Percentiles rank a stretch among this genome's conserved stretches.
Conservation (phyloP, 2,888 invertebrate genomes). For the Meta bourneti region DNA sequence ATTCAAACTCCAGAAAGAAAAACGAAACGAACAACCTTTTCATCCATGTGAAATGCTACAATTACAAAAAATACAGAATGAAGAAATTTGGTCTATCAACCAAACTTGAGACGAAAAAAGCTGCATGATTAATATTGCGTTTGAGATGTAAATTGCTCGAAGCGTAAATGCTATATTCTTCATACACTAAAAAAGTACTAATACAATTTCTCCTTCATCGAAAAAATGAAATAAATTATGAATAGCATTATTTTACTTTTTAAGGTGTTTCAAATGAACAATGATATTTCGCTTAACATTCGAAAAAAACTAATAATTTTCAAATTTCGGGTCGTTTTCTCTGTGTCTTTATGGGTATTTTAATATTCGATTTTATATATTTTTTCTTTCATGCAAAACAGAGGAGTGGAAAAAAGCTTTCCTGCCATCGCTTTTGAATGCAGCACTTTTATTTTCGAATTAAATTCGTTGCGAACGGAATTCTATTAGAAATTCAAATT, state of each 20-base stretch:
- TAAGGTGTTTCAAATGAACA: slow-evolving; percentile 1
- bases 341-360: background rate
- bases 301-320: slow-evolving; percentile 12
- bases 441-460: slow-evolving; percentile 57
- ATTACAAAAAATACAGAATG: too few species aligned
- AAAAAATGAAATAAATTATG: slow-evolving; percentile 26
- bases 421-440: slow-evolving; percentile 20
- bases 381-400: background rate
- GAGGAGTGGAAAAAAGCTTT: background rate
- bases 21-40: background rate
- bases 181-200: background rate
- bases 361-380: slow-evolving; percentile 13
- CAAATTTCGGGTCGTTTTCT: slow-evolving; percentile 13
- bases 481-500: slow-evolving; percentile 60
- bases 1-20: background rate
- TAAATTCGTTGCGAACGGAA: slow-evolving; percentile 26
- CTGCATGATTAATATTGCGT: slow-evolving; percentile 17
- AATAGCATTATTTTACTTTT: slow-evolving; percentile 3
- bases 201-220: background rate
- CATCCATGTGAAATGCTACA: too few species aligned
- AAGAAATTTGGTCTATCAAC: background rate
- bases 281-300: slow-evolving; percentile 14
- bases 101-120: background rate
- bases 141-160: slow-evolving; percentile 17
- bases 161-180: background rate